phyloP scores from a whole-genome alignment of 2,888 invertebrate genomes.

The Drosophila flavopinicola region DNA sequence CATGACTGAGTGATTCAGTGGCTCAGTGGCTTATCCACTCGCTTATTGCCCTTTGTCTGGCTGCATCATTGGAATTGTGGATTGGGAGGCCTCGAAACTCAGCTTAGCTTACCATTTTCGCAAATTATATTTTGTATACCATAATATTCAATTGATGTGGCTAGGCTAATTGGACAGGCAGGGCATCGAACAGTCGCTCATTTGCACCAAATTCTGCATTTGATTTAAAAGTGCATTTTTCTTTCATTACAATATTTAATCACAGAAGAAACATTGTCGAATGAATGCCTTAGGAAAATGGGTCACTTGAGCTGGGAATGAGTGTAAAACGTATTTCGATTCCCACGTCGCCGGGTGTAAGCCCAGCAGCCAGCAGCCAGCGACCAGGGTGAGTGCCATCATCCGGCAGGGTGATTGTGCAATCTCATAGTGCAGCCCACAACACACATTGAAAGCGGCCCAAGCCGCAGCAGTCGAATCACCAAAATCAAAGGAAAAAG shows the following conservation, averaged over 20 bases:
- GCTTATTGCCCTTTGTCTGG: no score
- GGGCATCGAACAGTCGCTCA: no score
- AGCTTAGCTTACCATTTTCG: no score
- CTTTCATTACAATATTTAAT: background rate
- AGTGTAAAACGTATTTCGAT: conserved; percentile 35
- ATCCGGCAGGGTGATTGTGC: conserved; percentile 29
- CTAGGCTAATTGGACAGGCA: no score
- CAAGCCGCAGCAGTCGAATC: conserved; percentile 29
- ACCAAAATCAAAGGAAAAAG: conserved; percentile 34
- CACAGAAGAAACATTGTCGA: background rate
- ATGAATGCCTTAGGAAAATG: conserved; percentile 31
- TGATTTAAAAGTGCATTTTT: no score
- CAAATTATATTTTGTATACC: no score
- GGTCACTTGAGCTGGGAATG: conserved; percentile 36
- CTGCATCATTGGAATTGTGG: no score
- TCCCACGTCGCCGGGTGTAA: conserved; percentile 20
- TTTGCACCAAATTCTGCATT: no score
- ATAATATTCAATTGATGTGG: no score
- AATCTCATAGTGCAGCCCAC: conserved; percentile 40
- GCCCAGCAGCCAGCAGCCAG: conserved; percentile 2
- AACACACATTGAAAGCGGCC: conserved; percentile 23
- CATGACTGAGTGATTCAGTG: conserved; percentile 16
- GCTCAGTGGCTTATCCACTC: conserved; percentile 25
- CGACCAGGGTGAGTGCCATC: conserved; percentile 5
- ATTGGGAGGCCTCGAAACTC: no score